A percentile compares a stretch with the other conserved stretches of the same genome.
Conservation (phyloP, 2,797 vertebrate genomes). For the Siniperca obscura region DNA sequence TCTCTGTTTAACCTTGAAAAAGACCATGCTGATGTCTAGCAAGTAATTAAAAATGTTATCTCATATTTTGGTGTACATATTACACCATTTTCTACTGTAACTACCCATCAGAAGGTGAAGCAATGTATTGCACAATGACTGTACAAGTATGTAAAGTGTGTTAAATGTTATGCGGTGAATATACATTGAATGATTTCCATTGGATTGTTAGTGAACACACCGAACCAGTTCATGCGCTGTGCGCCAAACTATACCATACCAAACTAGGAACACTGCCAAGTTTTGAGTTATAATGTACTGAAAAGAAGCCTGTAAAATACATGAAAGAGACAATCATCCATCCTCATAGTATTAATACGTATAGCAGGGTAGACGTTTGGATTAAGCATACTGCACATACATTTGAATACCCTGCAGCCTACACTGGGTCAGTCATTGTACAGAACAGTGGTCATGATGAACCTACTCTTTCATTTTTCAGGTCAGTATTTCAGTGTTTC, state of each 20-base stretch:
- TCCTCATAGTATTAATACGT: background rate
- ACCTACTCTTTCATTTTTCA: conserved; percentile 60
- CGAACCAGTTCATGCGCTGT: background rate
- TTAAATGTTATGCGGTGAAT: background rate
- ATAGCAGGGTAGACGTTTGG: background rate
- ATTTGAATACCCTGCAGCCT: conserved; percentile 12
- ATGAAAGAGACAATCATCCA: background rate
- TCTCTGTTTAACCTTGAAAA: conserved; percentile 16
- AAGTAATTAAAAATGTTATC: background rate
- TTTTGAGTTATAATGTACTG: background rate
- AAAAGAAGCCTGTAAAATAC: background rate
- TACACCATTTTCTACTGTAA: background rate
- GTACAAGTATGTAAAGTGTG: background rate
- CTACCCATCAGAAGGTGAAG: background rate
- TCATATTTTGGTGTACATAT: background rate
- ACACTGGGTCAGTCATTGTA: conserved; percentile 46
- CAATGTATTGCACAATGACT: background rate
- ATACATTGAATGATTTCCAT: background rate
- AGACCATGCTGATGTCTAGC: background rate
- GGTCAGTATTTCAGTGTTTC: conserved; percentile 68
- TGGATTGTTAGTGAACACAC: background rate
- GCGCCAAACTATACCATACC: no score
- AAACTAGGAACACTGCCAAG: background rate
- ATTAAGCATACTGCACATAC: background rate
- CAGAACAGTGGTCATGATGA: conserved; percentile 26